A percentile compares a stretch with the other conserved stretches of the same genome.
Conservation (phyloP, 23 tunicate species). For the Ascidia mentula region DNA sequence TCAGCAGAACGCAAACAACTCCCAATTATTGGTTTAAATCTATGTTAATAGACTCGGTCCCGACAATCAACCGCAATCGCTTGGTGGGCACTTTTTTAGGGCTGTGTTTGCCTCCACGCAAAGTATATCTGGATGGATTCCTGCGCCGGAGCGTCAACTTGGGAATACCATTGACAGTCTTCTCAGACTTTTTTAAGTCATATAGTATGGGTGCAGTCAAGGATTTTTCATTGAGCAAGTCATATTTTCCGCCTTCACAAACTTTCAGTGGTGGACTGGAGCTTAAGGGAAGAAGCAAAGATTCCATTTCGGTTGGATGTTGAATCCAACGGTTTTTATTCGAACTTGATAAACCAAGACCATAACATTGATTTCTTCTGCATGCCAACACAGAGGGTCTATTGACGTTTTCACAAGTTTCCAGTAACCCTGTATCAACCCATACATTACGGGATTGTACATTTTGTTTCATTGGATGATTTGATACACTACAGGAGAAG, state of each 20-base stretch:
- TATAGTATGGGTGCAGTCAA: neutral
- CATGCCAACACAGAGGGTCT: neutral
- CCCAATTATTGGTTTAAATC: neutral
- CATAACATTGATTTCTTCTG: neutral
- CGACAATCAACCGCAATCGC: conserved; percentile 6
- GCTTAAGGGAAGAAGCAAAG: neutral
- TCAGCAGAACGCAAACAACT: neutral
- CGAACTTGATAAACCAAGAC: too few species aligned
- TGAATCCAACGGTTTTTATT: neutral
- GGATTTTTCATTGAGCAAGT: neutral
- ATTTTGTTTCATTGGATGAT: neutral
- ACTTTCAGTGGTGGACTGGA: neutral
- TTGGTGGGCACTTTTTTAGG: conserved; percentile 5
- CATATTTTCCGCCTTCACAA: neutral
- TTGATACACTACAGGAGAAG: too few species aligned
- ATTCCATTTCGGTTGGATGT: neutral
- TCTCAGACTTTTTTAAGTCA: neutral
- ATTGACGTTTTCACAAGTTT: neutral
- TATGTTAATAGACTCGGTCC: conserved; percentile 8
- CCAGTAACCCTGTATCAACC: conserved; percentile 20
- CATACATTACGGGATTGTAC: conserved; percentile 13
- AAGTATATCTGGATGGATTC: neutral
- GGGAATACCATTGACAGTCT: neutral
- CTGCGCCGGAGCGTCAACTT: conserved; percentile 1
- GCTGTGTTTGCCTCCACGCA: neutral